A percentile compares a stretch with the other conserved stretches of the same genome.
phyloP scores from a whole-genome alignment of 37 sponge, comb jelly and placozoan genomes.

The Hexactinellida sp. region DNA sequence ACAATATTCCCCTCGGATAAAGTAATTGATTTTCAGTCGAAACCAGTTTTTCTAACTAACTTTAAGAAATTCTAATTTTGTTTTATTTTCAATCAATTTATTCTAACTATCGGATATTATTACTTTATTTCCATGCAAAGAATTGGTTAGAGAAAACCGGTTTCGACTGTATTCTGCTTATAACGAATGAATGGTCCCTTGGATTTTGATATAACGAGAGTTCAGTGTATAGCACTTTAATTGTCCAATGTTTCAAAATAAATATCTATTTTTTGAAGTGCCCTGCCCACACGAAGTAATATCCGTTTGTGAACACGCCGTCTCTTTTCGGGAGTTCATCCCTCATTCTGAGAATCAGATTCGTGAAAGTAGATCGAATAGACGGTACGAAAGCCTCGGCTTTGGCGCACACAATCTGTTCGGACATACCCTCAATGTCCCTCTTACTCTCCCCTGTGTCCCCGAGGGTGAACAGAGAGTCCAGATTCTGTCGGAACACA shows the following conservation, averaged over 20 bases:
- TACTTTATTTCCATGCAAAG: too few relatives aligned
- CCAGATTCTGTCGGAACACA: constrained; percentile 31
- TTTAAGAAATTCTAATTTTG: too few relatives aligned
- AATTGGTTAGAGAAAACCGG: too few relatives aligned
- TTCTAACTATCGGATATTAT: too few relatives aligned
- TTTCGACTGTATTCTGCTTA: too few relatives aligned
- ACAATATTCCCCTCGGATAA: too few relatives aligned
- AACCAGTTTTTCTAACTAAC: too few relatives aligned
- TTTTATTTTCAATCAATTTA: too few relatives aligned
- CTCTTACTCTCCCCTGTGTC: neutral
- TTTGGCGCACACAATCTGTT: constrained; percentile 42
- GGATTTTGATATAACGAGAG: too few relatives aligned
- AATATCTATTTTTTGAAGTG: constrained; percentile 12
- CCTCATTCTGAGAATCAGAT: constrained; percentile 31
- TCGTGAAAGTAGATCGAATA: constrained; percentile 41
- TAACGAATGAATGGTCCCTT: too few relatives aligned
- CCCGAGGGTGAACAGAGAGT: constrained; percentile 22
- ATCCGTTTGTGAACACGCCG: constrained; percentile 29
- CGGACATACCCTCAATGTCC: constrained; percentile 55
- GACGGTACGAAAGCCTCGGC: constrained; percentile 53
- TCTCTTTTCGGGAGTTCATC: constrained; percentile 32
- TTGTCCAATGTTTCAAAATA: neutral
- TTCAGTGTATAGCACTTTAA: too few relatives aligned
- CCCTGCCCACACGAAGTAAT: constrained; percentile 41
- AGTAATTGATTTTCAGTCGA: too few relatives aligned